Evolutionary conservation across 2,888 invertebrate species (phyloP).

Genomic region (Amblyjoppa proteus): DNA sequence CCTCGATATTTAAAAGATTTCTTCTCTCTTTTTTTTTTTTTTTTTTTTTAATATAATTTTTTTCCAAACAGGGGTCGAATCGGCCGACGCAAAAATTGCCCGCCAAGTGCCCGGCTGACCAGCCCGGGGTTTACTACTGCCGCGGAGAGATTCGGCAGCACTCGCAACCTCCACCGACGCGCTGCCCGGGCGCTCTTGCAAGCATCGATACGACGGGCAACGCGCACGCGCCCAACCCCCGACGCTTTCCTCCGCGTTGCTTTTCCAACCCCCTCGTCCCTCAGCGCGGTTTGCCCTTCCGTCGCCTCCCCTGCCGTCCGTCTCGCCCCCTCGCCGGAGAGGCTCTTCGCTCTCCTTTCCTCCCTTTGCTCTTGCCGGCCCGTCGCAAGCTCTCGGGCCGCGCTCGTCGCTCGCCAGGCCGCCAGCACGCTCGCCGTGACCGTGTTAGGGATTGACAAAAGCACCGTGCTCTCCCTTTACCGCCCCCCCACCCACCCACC

Average conservation of each 20-base stretch:
- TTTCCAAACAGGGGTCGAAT: conserved; percentile 9
- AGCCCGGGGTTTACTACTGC: conserved; percentile 83
- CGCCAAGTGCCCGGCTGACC: conserved; percentile 78
- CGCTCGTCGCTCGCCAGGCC: conserved; percentile 61
- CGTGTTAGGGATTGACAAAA: conserved; percentile 56
- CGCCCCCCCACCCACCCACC: background rate
- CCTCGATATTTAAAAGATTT: no score
- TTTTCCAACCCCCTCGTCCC: conserved; percentile 28
- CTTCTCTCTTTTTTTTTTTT: background rate
- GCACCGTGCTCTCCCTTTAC: background rate
- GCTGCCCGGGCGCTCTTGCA: conserved; percentile 79
- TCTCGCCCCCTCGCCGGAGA: conserved; percentile 4
- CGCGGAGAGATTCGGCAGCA: conserved; percentile 68
- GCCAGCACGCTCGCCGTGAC: conserved; percentile 68
- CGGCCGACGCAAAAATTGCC: conserved; percentile 46
- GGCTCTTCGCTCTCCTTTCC: conserved; percentile 2
- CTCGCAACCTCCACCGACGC: conserved; percentile 63
- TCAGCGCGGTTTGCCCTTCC: conserved; percentile 3
- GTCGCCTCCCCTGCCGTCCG: background rate
- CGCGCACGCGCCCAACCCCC: conserved; percentile 83
- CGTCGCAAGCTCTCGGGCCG: conserved; percentile 22
- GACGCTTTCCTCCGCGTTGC: conserved; percentile 50
- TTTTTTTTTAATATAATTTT: conserved; percentile 14
- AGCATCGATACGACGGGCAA: conserved; percentile 78
- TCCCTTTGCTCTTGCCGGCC: background rate